Evolutionary conservation across 2,888 invertebrate genomes (phyloP).

Genomic region (Callimorpha dominula): DNA sequence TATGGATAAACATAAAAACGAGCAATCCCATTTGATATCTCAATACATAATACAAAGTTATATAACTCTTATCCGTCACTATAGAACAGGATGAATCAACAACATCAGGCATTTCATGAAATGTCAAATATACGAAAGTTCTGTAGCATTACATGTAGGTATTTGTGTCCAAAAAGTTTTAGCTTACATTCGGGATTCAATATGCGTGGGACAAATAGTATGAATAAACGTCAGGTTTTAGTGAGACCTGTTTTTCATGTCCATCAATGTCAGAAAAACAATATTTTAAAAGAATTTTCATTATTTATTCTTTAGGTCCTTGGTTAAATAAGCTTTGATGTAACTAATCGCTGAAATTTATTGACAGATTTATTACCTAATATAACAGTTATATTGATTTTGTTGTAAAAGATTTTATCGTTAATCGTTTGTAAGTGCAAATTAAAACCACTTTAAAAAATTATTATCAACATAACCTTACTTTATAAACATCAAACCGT

Average conservation of each 20-base stretch:
- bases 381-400: too few species aligned
- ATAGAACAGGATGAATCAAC: not conserved
- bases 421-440: too few species aligned
- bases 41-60: not conserved
- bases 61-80: not conserved
- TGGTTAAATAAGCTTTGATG: too few species aligned
- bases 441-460: too few species aligned
- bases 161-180: slow-evolving; percentile 23
- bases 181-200: slow-evolving; percentile 22
- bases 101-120: slow-evolving; percentile 6
- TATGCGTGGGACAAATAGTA: slow-evolving; percentile 31
- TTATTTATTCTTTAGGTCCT: not conserved
- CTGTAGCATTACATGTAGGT: slow-evolving; percentile 21
- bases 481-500: too few species aligned
- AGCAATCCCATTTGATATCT: slow-evolving; percentile 1
- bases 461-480: too few species aligned
- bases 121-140: slow-evolving; percentile 2
- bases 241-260: slow-evolving; percentile 24
- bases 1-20: slow-evolving; percentile 1
- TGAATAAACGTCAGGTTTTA: slow-evolving; percentile 25
- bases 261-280: slow-evolving; percentile 15
- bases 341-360: too few species aligned
- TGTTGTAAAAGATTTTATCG: too few species aligned
- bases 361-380: too few species aligned
- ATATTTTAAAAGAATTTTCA: not conserved